Base-by-base conservation (phyloP, 2,888 invertebrate genomes). In the Caenorhabditis sulstoni region DNA sequence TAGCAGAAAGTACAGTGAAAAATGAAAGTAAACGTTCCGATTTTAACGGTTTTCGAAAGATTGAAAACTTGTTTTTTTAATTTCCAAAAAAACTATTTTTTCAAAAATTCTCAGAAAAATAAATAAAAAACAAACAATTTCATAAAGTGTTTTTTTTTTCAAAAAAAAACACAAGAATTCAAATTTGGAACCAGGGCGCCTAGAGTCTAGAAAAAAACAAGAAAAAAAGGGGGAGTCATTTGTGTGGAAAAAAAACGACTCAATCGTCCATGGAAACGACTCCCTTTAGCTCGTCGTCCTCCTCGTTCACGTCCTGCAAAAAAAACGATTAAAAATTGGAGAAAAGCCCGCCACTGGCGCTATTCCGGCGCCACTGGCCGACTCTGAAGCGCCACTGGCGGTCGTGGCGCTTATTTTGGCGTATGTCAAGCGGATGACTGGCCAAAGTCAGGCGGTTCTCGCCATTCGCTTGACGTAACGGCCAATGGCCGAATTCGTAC, bases 181-280 rank as follows among this genome's bases (percentile, higher is more conserved):
- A 37, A 37, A 5, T 37, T 37, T 37, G 5, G 11, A 37, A 37
- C 5, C 37, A 37, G 37, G 5, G 11, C 5, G 5, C 11, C 37
- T 37, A 8, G 12, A 14, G 12, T 11, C 11, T 41, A 14, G 22
- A 58, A 16, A 18, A 49, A 61, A 47, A 23, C 12, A 52, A 44
- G 18, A 65, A 55, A 35, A 53, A n/a, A 41, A 11, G 22, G 41
- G 55, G n/a, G n/a, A n/a, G n/a, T n/a, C n/a, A n/a, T n/a, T n/a
- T n/a, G n/a, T n/a, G n/a, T n/a, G n/a, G n/a, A n/a, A n/a, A 49
- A 59, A 44, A 68, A 35, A 22, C 29, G 18, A 44, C n/a, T 59
- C 62, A 87, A 50, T 84, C 87, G 53, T 87, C 87, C 70, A 85
- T 80, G 5, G 64, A 71, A 7, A 86, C 71, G n/a, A 85, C 84